A percentile compares a stretch with the other conserved stretches of the same genome.
These are phyloP conservation scores for Drosophila kohkoa DNA, from an alignment of 1,140 invertebrate species.

Conservation along the genomic window DNA sequence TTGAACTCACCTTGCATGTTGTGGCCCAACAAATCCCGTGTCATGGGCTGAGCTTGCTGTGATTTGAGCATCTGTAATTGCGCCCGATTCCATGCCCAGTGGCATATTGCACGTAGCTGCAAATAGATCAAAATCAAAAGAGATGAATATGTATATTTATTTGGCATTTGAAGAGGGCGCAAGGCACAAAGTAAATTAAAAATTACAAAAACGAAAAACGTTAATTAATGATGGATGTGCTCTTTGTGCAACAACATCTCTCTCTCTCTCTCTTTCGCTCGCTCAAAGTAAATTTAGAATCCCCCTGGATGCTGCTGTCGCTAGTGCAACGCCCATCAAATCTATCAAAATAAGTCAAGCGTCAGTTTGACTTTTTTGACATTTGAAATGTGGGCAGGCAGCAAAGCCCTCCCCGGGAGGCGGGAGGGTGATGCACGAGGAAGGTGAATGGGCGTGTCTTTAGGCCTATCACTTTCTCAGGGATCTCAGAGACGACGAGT, in stretches of 20 bases:
- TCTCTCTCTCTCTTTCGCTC: background rate
- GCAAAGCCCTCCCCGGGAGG: background rate
- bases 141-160: slow-evolving; percentile 25
- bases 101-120: slow-evolving; percentile 92
- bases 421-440: background rate
- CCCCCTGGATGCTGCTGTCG: background rate
- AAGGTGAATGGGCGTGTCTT: slow-evolving; percentile 28
- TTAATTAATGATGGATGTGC: slow-evolving; percentile 67
- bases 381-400: slow-evolving; percentile 39
- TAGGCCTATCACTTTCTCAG: slow-evolving; percentile 44
- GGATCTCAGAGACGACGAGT: slow-evolving; percentile 16
- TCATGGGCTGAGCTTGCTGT: slow-evolving; percentile 96
- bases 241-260: slow-evolving; percentile 2
- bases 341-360: slow-evolving; percentile 75
- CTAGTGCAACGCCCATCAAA: slow-evolving; percentile 58
- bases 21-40: slow-evolving; percentile 94
- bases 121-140: slow-evolving; percentile 72
- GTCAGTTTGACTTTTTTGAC: slow-evolving; percentile 71
- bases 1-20: slow-evolving; percentile 92
- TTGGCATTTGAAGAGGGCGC: background rate
- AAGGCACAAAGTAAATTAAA: slow-evolving; percentile 6
- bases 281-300: slow-evolving; percentile 56
- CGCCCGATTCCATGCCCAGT: slow-evolving; percentile 96
- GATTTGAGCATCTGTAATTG: slow-evolving; percentile 94
- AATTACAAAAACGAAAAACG: slow-evolving; percentile 24